phyloP scores from a whole-genome alignment of 1,140 invertebrate species.

The Leptopilina boulardi region DNA sequence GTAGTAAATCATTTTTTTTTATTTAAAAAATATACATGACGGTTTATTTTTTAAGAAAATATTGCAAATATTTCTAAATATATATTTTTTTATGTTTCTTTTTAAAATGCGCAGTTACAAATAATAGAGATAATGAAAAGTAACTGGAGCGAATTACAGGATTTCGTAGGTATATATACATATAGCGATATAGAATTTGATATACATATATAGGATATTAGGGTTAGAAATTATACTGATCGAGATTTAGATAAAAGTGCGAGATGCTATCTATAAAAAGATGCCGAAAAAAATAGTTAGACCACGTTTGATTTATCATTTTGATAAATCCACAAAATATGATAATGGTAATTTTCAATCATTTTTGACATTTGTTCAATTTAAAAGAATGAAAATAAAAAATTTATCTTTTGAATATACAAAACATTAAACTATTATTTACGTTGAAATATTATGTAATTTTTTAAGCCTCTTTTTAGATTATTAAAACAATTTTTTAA shows the following conservation, averaged over 20 bases:
- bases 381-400: conserved; percentile 29
- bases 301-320: conserved; percentile 41
- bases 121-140: too few species aligned
- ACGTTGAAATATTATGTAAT: background rate
- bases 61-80: too few species aligned
- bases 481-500: too few species aligned
- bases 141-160: too few species aligned
- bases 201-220: background rate
- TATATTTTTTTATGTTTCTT: too few species aligned
- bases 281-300: conserved; percentile 48
- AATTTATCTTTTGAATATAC: conserved; percentile 35
- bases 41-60: too few species aligned
- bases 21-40: too few species aligned
- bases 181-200: background rate
- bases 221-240: background rate
- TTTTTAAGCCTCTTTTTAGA: too few species aligned
- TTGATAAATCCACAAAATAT: conserved; percentile 55
- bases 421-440: background rate
- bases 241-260: conserved; percentile 33
- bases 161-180: too few species aligned
- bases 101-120: too few species aligned
- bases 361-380: conserved; percentile 9
- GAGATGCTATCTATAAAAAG: conserved; percentile 52
- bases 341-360: conserved; percentile 46
- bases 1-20: too few species aligned